Conservation (phyloP, 2,888 invertebrate genomes). For the Parnassius apollo region DNA sequence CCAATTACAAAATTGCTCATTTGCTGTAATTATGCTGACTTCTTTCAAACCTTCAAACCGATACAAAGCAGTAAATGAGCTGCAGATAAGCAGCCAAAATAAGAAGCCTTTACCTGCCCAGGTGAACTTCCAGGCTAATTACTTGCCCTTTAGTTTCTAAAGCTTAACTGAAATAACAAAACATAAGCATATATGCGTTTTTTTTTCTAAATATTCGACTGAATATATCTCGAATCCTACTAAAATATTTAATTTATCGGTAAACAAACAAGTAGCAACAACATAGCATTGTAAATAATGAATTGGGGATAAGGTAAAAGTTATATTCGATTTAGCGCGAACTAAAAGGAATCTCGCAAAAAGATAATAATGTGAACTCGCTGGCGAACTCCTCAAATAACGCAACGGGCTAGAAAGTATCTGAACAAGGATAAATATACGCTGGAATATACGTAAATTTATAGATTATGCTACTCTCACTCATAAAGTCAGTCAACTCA, state of each 20-base stretch:
- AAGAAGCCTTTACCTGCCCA: no score
- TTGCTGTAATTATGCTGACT: no score
- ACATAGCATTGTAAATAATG: constrained; percentile 23
- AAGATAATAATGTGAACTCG: constrained; percentile 32
- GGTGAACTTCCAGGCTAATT: background rate
- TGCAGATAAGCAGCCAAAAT: no score
- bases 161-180: background rate
- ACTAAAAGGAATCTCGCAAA: constrained; percentile 29
- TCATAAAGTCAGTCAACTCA: no score
- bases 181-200: background rate
- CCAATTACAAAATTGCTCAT: no score
- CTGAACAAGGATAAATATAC: constrained; percentile 13
- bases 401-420: constrained; percentile 24
- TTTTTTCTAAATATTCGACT: no score
- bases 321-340: constrained; percentile 28
- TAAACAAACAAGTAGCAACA: constrained; percentile 1
- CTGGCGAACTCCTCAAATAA: constrained; percentile 28
- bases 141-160: no score
- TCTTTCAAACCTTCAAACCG: no score
- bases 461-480: background rate
- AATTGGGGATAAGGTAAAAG: constrained; percentile 26
- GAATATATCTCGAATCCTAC: background rate
- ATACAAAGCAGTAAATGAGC: no score
- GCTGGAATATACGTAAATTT: constrained; percentile 16
- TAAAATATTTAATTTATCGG: constrained; percentile 2